These are phyloP conservation scores for Pandemis corylana DNA, from an alignment of 2,888 invertebrate genomes.

Conservation along the genomic window DNA sequence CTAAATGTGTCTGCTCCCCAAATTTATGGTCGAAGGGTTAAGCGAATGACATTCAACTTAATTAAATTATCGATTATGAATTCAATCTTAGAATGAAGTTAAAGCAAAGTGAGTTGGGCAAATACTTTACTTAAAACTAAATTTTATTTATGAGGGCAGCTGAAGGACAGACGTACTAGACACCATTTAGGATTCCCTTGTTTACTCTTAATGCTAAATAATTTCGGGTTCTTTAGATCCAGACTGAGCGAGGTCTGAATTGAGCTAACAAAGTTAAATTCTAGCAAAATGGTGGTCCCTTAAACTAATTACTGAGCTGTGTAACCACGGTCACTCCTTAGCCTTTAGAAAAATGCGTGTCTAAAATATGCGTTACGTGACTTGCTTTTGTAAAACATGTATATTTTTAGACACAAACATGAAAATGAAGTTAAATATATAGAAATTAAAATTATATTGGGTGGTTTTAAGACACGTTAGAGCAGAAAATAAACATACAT, in stretches of 20 bases:
- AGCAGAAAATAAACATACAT: no score
- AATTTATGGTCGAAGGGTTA: slow-evolving; percentile 39
- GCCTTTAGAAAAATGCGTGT: slow-evolving; percentile 2
- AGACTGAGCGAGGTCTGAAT: slow-evolving; percentile 13
- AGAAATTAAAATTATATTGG: no score
- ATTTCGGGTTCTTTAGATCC: slow-evolving; percentile 9
- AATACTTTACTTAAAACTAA: slow-evolving; percentile 20
- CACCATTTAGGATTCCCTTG: slow-evolving; percentile 31
- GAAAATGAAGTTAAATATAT: not conserved
- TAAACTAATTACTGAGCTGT: slow-evolving; percentile 26
- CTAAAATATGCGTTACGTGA: not conserved
- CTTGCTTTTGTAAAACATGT: no score
- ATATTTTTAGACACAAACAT: no score
- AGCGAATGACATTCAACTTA: slow-evolving; percentile 26
- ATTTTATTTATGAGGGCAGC: slow-evolving; percentile 18
- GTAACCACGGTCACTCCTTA: not conserved
- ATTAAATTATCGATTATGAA: slow-evolving; percentile 31
- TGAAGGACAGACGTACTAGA: slow-evolving; percentile 25
- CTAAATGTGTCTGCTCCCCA: slow-evolving; percentile 31
- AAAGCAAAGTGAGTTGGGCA: slow-evolving; percentile 10
- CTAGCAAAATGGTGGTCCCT: slow-evolving; percentile 22
- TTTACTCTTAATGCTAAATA: slow-evolving; percentile 23
- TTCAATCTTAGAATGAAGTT: slow-evolving; percentile 14
- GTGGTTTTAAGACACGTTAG: no score
- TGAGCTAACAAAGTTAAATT: slow-evolving; percentile 25